phyloP scores from a whole-genome alignment of 1,140 invertebrate species.

The Hormaphis cornu region DNA sequence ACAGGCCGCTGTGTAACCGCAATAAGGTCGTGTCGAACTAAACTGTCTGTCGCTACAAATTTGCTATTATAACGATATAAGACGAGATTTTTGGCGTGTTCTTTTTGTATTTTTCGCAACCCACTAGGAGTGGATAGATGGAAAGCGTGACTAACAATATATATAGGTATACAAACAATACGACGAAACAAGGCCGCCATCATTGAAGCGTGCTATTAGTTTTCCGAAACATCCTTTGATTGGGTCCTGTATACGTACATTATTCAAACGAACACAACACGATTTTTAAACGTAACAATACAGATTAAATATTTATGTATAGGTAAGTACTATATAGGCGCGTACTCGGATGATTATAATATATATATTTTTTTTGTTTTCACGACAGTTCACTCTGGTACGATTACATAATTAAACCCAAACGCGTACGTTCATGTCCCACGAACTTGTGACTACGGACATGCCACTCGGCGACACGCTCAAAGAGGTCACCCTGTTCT shows the following conservation, averaged over 20 bases:
- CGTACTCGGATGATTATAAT: background rate
- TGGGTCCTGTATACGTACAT: background rate
- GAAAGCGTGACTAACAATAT: constrained; percentile 28
- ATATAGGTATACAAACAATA: no score
- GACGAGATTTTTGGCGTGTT: background rate
- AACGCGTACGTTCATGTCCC: constrained; percentile 76
- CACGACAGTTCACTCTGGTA: background rate
- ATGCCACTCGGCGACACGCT: constrained; percentile 70
- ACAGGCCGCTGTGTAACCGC: no score
- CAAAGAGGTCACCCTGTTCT: constrained; percentile 79
- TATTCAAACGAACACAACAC: background rate
- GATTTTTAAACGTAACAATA: no score
- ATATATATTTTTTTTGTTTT: background rate
- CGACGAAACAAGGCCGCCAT: background rate
- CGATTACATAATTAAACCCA: constrained; percentile 57
- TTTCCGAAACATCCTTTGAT: background rate
- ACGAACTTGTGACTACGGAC: constrained; percentile 73
- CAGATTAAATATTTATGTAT: no score
- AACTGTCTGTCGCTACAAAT: background rate
- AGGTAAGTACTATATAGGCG: background rate
- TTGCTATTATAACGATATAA: background rate
- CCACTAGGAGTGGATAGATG: background rate
- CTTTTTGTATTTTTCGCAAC: constrained; percentile 9
- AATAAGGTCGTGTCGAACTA: no score
- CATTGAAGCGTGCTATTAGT: constrained; percentile 12